Percentiles rank a stretch among this genome's conserved stretches.
phyloP scores from a whole-genome alignment of 2,113 vertebrate species.

The Blennius ocellaris region DNA sequence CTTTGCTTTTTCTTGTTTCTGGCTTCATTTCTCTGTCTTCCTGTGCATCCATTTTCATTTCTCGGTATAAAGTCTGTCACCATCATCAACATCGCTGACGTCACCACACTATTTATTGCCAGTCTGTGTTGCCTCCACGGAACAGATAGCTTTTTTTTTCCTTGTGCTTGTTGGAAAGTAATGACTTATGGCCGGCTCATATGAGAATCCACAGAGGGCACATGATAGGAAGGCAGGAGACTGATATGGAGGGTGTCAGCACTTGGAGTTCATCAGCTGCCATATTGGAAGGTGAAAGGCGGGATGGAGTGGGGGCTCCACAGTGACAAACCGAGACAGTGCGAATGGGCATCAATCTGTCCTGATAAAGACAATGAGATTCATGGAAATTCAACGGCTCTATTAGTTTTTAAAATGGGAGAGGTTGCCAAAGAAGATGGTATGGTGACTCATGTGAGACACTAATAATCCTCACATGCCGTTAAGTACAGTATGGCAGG shows the following conservation, averaged over 20 bases:
- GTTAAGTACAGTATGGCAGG: constrained; percentile 35
- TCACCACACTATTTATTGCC: constrained; percentile 2
- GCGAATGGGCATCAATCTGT: constrained; percentile 45
- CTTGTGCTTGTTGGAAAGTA: constrained; percentile 1
- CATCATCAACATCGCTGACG: neutral
- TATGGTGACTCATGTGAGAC: constrained; percentile 43
- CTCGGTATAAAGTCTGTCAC: constrained; percentile 6
- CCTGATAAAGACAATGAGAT: constrained; percentile 65
- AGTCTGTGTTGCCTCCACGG: neutral
- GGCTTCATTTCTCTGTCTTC: neutral
- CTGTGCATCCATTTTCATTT: neutral
- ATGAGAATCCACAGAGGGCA: constrained; percentile 28
- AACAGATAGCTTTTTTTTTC: constrained; percentile 18
- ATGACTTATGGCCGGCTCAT: constrained; percentile 20
- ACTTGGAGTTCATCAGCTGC: constrained; percentile 30
- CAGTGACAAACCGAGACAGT: constrained; percentile 40
- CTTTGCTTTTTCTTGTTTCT: neutral
- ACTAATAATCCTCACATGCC: constrained; percentile 44
- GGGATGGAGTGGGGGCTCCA: constrained; percentile 8
- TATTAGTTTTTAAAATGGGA: constrained; percentile 47
- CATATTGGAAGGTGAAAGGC: constrained; percentile 35
- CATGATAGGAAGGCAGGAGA: constrained; percentile 15
- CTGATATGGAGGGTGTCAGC: constrained; percentile 18
- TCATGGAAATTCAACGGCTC: constrained; percentile 38
- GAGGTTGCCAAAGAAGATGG: constrained; percentile 45